Evolutionary conservation across 2,113 vertebrate species (phyloP), one percentile per base, ranked within the genome.

Genomic region (Natator depressus): DNA sequence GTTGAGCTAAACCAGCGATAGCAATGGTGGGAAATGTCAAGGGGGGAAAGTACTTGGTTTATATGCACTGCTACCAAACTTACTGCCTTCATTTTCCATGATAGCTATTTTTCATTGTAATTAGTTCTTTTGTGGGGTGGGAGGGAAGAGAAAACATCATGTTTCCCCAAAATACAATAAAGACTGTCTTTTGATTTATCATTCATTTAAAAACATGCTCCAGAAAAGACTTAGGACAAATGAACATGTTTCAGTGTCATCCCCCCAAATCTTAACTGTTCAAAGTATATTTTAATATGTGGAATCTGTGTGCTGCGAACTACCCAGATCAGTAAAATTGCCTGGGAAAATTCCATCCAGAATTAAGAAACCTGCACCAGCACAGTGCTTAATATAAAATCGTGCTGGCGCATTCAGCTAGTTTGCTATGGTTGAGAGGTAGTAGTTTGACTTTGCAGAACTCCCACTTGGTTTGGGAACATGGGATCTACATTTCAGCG

Each of bases 281-380:
- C 35, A 59, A 17, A 83, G 25, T 4, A 2, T 49, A 78, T 35
- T 79, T 91, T 85, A 59, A 59, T 62, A 24, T 75, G 42, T 72
- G 88, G 27, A 42, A 6, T 69, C 80, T 95, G 8, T 85, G n/a
- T 72, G 85, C 92, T 76, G 35, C 65, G 47, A 85, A 62, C 31
- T 91, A 19, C 79, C 27, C 42, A 93, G 17, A n/a, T 87, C 17
- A 88, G 22, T 46, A 78, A 94, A 89, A 85, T 85, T 94, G 86
- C 51, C 69, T 80, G 80, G 14, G 69, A 91, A 93, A 91, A 85
- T 89, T 90, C 87, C 2, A 82, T 84, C 14, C 9, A 49, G n/a
- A 90, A 84, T 89, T 92, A 85, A 51, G 46, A 38, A 88, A 91
- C 87, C 8, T 46, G 4, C 65, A 50, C 53, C 85, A 97, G 27